phyloP scores from a whole-genome alignment of 1,140 invertebrate species.

The Luehdorfia chinensis region DNA sequence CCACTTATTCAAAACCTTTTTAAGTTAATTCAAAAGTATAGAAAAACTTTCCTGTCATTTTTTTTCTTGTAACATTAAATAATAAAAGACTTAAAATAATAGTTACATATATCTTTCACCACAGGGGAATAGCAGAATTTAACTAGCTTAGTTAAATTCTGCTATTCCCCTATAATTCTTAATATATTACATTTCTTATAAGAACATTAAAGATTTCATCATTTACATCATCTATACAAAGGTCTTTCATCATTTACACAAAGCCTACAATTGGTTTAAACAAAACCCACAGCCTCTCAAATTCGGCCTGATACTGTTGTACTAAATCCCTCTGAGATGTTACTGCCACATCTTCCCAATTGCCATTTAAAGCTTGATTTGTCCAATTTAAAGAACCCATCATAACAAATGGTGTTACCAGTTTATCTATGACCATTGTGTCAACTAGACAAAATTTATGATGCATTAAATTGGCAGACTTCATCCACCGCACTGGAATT shows the following conservation, averaged over 20 bases:
- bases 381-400: constrained; percentile 68
- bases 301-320: constrained; percentile 45
- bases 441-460: constrained; percentile 66
- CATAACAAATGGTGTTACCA: constrained; percentile 39
- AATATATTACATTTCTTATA: constrained; percentile 4
- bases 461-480: constrained; percentile 63
- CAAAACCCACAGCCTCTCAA: constrained; percentile 58
- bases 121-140: too few relatives aligned
- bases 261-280: constrained; percentile 57
- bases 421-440: constrained; percentile 21
- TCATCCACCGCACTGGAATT: constrained; percentile 63
- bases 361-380: constrained; percentile 55
- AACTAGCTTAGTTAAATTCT: too few relatives aligned
- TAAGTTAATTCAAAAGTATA: too few relatives aligned
- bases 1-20: too few relatives aligned
- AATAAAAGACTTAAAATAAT: constrained; percentile 9
- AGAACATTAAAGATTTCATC: background rate
- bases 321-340: constrained; percentile 57
- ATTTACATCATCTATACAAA: background rate
- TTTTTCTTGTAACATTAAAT: too few relatives aligned
- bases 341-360: constrained; percentile 61
- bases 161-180: too few relatives aligned
- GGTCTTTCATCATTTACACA: background rate
- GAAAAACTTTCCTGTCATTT: too few relatives aligned
- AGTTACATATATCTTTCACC: too few relatives aligned